These are phyloP conservation scores for Epizoanthus illoricatus DNA, from an alignment of 92 coral and sea anemone genomes.

Conservation along the genomic window DNA sequence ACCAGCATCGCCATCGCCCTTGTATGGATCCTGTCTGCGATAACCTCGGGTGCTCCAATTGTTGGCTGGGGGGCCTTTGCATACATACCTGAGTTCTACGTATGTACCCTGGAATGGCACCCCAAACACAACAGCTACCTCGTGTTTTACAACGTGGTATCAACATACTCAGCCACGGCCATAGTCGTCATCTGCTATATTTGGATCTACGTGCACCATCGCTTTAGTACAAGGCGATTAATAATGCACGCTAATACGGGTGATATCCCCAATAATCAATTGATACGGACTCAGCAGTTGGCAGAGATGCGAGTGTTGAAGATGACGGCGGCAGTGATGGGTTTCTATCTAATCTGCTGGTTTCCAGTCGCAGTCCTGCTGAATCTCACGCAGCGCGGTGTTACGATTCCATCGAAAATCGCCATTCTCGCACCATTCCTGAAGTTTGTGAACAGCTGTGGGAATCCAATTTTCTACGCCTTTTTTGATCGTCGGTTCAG, in stretches of 20 bases:
- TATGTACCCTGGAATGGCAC: slow-evolving; percentile 27
- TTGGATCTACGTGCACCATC: slow-evolving; percentile 13
- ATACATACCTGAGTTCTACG: slow-evolving; percentile 15
- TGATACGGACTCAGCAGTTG: background rate
- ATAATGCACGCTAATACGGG: background rate
- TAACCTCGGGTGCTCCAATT: slow-evolving; percentile 7
- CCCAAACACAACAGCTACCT: slow-evolving; percentile 23
- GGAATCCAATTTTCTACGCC: slow-evolving; percentile 32
- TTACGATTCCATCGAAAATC: background rate
- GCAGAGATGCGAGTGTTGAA: slow-evolving; percentile 1
- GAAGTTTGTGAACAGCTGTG: slow-evolving; percentile 30
- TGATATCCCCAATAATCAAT: background rate
- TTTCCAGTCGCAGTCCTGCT: slow-evolving; percentile 22
- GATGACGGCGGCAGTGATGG: slow-evolving; percentile 12
- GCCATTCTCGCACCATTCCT: slow-evolving; percentile 25
- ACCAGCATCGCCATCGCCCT: slow-evolving; percentile 2
- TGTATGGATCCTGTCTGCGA: slow-evolving; percentile 10
- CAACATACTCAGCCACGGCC: slow-evolving; percentile 20
- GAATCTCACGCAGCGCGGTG: slow-evolving; percentile 14
- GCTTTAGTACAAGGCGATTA: slow-evolving; percentile 4
- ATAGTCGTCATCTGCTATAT: slow-evolving; percentile 12
- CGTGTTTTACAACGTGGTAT: slow-evolving; percentile 7
- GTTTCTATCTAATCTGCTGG: slow-evolving; percentile 29
- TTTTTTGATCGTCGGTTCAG: slow-evolving; percentile 7
- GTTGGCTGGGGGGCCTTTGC: slow-evolving; percentile 32